Base-by-base conservation (phyloP, 2,888 invertebrate genomes). In the Aporophyla nigra region DNA sequence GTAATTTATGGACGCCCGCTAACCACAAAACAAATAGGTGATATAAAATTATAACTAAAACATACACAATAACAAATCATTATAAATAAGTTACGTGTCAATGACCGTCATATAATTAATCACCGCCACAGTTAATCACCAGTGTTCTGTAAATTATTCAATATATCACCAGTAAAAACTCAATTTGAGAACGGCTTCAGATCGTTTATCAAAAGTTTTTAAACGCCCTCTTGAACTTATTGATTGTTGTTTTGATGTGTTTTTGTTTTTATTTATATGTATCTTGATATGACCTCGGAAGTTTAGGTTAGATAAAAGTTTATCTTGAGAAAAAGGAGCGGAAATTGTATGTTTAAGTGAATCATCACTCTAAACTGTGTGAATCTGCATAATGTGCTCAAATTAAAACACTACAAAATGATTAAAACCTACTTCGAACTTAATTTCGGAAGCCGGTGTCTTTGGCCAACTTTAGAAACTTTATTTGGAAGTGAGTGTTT, bases 101-200 rank as follows among this genome's bases (percentile, higher is more conserved):
- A 54, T 85, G 80, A 74, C 63, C 71, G 67, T 46, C 6, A 24
- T 53, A 76, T 63, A 76, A 80, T 87, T 83, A 78, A 85, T 85
- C 78, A 85, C 65, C 61, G 21, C 9, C 1, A 5, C 40, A 56
- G 33, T 80, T 81, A 80, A 85, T 80, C 75, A 80, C 62, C 54
- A 51, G 71, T 58, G 77, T 67, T 82, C 62, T 62, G 65, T 71
- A 76, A 80, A 87, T 82, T 78, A 80, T 82, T 75, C 62, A 74
- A 72, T 82, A 78, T 73, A 87, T 85, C 82, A 80, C 78, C 69
- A 63, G 76, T 77, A 76, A 75, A 72, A 78, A 85, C 73, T 85
- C 71, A 81, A 84, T 85, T 80, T 40, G 70, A 76, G 56, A 58
- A 4, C 53, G 53, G 33, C 59, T 65, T 63, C 27, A n/a, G 63